Evolutionary conservation across 2,113 vertebrate genomes (phyloP).

Genomic region (Carassius gibelio): DNA sequence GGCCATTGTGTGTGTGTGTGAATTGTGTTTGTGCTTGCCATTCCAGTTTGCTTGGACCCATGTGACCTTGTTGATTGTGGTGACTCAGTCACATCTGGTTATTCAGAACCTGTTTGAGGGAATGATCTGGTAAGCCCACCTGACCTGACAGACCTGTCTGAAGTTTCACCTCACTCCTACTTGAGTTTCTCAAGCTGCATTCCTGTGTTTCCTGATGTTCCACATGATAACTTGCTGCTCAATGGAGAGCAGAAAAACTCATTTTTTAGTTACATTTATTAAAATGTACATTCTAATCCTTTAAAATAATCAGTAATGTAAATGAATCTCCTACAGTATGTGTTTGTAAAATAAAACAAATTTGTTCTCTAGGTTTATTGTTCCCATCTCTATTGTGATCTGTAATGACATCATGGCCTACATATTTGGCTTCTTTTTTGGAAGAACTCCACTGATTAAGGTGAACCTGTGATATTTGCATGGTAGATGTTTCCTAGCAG

Average conservation of each 20-base stretch:
- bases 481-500: neutral
- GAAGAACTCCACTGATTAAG: constrained; percentile 96
- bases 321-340: neutral
- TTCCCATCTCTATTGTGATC: constrained; percentile 97
- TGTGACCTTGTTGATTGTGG: constrained; percentile 99
- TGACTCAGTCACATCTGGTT: constrained; percentile 99
- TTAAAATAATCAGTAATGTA: neutral
- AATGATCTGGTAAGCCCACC: constrained; percentile 95
- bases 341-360: constrained; percentile 15
- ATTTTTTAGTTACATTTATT: neutral
- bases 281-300: neutral
- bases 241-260: neutral
- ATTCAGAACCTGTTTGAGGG: constrained; percentile 99
- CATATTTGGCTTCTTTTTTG: constrained; percentile 98
- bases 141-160: constrained; percentile 43
- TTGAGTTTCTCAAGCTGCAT: constrained; percentile 12
- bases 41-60: constrained; percentile 99
- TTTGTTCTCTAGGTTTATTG: constrained; percentile 84
- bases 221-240: neutral
- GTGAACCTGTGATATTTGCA: constrained; percentile 66
- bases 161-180: constrained; percentile 13
- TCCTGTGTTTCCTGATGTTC: neutral
- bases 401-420: constrained; percentile 98
- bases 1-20: constrained; percentile 60
- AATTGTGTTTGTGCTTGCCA: constrained; percentile 79